These are phyloP conservation scores for Orientallactaga sibirica DNA, from an alignment of 2,797 vertebrate genomes.

Conservation along the genomic window DNA sequence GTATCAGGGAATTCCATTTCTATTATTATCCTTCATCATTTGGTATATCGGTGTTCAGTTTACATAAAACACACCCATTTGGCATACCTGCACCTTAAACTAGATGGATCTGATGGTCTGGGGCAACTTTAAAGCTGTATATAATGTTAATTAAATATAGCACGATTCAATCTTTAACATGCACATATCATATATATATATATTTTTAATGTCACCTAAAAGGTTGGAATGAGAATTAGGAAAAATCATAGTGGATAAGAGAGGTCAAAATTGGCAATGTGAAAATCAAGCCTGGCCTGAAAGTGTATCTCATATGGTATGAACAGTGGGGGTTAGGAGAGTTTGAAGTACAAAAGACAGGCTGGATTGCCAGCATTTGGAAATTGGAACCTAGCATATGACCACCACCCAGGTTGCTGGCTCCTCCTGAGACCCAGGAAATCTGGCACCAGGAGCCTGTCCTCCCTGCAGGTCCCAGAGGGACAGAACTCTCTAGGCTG, in stretches of 20 bases:
- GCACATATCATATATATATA: not conserved
- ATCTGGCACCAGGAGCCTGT: not conserved
- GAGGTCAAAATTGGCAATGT: conserved; percentile 46
- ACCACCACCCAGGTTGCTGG: not conserved
- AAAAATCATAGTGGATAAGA: not conserved
- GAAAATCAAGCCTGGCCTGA: not conserved
- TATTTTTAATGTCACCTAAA: not conserved
- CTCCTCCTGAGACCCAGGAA: conserved; percentile 28
- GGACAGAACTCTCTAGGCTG: not conserved
- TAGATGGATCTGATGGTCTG: not conserved
- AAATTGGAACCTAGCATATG: conserved; percentile 11
- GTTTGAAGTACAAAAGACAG: conserved; percentile 25
- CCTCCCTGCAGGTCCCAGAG: not conserved
- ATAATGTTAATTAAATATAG: not conserved
- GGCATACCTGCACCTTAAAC: not conserved
- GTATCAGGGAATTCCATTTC: not conserved
- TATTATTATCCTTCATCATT: not conserved
- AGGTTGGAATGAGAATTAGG: not conserved
- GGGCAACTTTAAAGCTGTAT: not conserved
- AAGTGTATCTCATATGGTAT: conserved; percentile 54
- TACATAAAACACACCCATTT: not conserved
- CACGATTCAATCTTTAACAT: not conserved
- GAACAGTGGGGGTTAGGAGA: not conserved
- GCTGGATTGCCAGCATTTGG: conserved; percentile 50
- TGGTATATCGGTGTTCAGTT: not conserved